Conservation (phyloP, 2,113 vertebrate species). For the Anolis sagrei region DNA sequence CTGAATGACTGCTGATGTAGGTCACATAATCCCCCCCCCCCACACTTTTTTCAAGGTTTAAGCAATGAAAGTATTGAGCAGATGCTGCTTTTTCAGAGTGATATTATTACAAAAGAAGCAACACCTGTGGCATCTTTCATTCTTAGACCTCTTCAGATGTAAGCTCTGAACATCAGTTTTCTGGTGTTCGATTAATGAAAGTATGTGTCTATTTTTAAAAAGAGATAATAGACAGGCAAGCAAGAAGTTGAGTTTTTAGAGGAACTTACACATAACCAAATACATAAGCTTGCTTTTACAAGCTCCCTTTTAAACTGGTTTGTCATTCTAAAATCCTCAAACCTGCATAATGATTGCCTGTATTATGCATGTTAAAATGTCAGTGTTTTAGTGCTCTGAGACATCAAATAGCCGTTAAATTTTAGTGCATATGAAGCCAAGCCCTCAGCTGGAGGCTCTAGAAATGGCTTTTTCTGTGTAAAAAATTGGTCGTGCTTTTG, state of each 20-base stretch:
- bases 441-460: not conserved
- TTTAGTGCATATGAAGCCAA: not conserved
- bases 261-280: not conserved
- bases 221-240: not conserved
- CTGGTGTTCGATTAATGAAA: not conserved
- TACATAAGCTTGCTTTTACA: not conserved
- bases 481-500: not conserved
- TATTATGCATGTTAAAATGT: not conserved
- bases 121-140: not conserved
- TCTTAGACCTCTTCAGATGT: not conserved
- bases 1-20: too few species aligned
- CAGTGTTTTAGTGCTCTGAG: slow-evolving; percentile 5
- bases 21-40: too few species aligned
- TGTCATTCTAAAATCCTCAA: not conserved
- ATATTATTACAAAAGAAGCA: not conserved
- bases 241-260: not conserved
- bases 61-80: not conserved
- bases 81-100: not conserved
- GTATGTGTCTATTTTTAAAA: not conserved
- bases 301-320: not conserved
- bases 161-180: not conserved
- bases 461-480: not conserved
- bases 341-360: not conserved
- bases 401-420: not conserved
- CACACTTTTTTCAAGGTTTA: not conserved